Conservation (phyloP, 1,140 invertebrate genomes). For the Papilio polyxenes region DNA sequence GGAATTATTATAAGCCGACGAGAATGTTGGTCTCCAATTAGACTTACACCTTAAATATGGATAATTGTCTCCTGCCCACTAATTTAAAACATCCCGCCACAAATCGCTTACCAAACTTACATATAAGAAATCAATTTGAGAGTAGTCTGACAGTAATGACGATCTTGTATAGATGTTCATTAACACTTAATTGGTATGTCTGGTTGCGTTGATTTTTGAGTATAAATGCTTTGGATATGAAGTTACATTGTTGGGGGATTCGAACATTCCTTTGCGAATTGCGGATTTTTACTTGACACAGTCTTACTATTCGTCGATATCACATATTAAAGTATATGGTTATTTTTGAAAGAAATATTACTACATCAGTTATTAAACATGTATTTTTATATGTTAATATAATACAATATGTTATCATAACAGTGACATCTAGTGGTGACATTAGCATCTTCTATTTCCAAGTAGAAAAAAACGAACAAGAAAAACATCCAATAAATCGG, state of each 20-base stretch:
- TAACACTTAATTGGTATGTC: conserved; percentile 53
- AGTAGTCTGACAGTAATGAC: conserved; percentile 46
- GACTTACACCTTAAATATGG: conserved; percentile 61
- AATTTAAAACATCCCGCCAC: conserved; percentile 56
- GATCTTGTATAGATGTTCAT: conserved; percentile 51
- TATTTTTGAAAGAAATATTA: no score
- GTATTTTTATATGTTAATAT: no score
- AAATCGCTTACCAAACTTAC: conserved; percentile 48
- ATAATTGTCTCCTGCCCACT: conserved; percentile 64
- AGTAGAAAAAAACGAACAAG: no score
- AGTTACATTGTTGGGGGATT: conserved; percentile 22
- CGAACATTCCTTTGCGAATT: background rate
- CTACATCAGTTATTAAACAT: no score
- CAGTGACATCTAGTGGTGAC: no score
- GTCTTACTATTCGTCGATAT: conserved; percentile 1
- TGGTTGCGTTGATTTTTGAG: conserved; percentile 49
- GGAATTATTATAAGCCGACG: conserved; percentile 44
- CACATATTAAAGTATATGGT: no score
- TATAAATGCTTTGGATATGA: conserved; percentile 33
- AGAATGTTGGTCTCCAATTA: conserved; percentile 52
- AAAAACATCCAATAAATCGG: no score
- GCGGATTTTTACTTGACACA: background rate
- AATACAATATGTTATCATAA: no score
- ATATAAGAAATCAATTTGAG: conserved; percentile 60
- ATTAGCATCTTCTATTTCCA: no score